phyloP scores from a whole-genome alignment of 1,140 invertebrate genomes.

The Macrobrachium rosenbergii region DNA sequence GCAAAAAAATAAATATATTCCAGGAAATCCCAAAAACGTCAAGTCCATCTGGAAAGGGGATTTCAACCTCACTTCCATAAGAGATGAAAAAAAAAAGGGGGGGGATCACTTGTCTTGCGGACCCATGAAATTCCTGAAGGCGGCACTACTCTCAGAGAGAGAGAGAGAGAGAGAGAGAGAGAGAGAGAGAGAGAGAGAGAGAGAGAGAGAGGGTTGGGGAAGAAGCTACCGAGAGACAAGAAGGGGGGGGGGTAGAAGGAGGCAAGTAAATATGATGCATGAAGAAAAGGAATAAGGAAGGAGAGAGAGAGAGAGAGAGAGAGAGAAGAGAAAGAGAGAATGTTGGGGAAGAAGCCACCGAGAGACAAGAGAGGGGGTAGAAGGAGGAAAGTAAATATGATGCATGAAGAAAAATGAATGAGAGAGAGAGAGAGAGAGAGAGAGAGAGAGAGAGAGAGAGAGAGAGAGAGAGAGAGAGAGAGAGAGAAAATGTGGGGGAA shows the following conservation, averaged over 20 bases:
- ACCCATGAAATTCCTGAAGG: background rate
- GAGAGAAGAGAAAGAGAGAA: background rate
- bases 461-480: slow-evolving; percentile 11
- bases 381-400: background rate
- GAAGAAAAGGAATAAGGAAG: background rate
- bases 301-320: slow-evolving; percentile 1
- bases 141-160: background rate
- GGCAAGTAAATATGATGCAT: background rate
- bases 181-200: slow-evolving; percentile 1
- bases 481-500: slow-evolving; percentile 6
- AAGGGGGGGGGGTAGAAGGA: background rate
- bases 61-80: too few relatives aligned
- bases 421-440: background rate
- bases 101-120: too few relatives aligned
- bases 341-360: background rate
- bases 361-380: background rate
- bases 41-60: too few relatives aligned
- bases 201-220: slow-evolving; percentile 21
- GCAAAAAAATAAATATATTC: too few relatives aligned
- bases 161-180: background rate
- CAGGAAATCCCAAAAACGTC: too few relatives aligned
- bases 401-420: background rate
- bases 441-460: background rate
- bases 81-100: too few relatives aligned
- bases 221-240: slow-evolving; percentile 20